Evolutionary conservation across 2,888 invertebrate genomes (phyloP).

Genomic region (Phanerotoma sp.): DNA sequence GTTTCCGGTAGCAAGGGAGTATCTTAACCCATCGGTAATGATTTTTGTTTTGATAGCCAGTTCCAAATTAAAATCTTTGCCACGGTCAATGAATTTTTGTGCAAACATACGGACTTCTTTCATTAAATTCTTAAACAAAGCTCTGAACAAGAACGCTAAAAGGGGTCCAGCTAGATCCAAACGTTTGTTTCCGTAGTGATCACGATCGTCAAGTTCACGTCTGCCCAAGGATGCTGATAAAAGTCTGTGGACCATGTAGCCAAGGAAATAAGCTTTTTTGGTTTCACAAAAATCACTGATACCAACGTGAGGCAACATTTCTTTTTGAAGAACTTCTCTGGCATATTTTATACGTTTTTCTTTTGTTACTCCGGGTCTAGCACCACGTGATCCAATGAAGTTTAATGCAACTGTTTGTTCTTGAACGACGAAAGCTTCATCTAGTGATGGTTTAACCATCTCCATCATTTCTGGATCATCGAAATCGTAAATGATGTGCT

Average conservation of each 20-base stretch:
- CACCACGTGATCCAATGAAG: conserved; percentile 98
- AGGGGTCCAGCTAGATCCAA: conserved; percentile 97
- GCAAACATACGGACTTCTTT: conserved; percentile 99
- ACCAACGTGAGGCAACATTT: conserved; percentile 99
- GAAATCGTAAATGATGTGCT: conserved; percentile 99
- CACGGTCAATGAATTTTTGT: conserved; percentile 98
- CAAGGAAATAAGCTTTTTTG: conserved; percentile 97
- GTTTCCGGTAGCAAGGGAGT: conserved; percentile 98
- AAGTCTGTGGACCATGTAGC: conserved; percentile 99
- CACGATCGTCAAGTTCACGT: conserved; percentile 97
- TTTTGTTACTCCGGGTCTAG: conserved; percentile 96
- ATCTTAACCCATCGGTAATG: conserved; percentile 96
- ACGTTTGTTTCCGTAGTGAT: conserved; percentile 99
- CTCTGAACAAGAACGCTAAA: conserved; percentile 94
- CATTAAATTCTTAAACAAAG: conserved; percentile 92
- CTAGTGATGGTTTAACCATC: conserved; percentile 99
- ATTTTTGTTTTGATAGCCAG: conserved; percentile 95
- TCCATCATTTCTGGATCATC: conserved; percentile 99
- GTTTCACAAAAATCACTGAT: conserved; percentile 99
- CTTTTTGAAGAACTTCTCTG: conserved; percentile 98
- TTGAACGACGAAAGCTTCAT: conserved; percentile 99
- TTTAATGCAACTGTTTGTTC: conserved; percentile 99
- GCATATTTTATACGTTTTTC: conserved; percentile 99
- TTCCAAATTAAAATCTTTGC: conserved; percentile 98
- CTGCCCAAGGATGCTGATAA: conserved; percentile 91